A percentile compares a stretch with the other conserved stretches of the same genome.
Evolutionary conservation across 2,888 invertebrate species (phyloP).

Genomic region (Acleris laterana): DNA sequence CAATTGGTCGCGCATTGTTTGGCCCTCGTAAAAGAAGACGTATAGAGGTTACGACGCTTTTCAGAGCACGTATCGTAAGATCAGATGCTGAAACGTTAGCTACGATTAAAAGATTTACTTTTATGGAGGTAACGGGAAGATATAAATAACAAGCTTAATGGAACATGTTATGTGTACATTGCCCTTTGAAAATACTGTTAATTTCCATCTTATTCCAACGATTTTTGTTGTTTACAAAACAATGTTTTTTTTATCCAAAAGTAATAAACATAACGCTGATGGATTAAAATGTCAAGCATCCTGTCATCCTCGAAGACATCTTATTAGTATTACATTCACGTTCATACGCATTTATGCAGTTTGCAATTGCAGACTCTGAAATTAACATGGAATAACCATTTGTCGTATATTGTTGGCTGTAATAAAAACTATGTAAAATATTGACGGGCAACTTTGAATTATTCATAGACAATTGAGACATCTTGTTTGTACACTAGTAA

Average conservation of each 20-base stretch:
- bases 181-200: too few relatives aligned
- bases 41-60: slow-evolving; percentile 45
- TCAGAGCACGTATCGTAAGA: neutral
- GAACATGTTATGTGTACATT: too few relatives aligned
- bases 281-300: slow-evolving; percentile 30
- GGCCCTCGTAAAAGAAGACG: slow-evolving; percentile 55
- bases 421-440: slow-evolving; percentile 26
- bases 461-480: slow-evolving; percentile 4
- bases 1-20: slow-evolving; percentile 58
- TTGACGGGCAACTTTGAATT: slow-evolving; percentile 10
- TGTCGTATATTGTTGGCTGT: slow-evolving; percentile 23
- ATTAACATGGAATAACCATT: slow-evolving; percentile 32
- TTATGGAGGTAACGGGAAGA: neutral
- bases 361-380: slow-evolving; percentile 26
- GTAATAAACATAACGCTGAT: slow-evolving; percentile 12
- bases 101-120: neutral
- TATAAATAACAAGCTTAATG: too few relatives aligned
- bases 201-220: too few relatives aligned
- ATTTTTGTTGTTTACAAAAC: too few relatives aligned
- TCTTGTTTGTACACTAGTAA: neutral
- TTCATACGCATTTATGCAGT: slow-evolving; percentile 21
- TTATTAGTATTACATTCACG: slow-evolving; percentile 29
- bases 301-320: slow-evolving; percentile 22
- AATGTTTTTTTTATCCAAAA: neutral
- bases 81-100: neutral